phyloP scores from a whole-genome alignment of 53 echinoderm and acorn worm genomes.

The Luidia sarsii region DNA sequence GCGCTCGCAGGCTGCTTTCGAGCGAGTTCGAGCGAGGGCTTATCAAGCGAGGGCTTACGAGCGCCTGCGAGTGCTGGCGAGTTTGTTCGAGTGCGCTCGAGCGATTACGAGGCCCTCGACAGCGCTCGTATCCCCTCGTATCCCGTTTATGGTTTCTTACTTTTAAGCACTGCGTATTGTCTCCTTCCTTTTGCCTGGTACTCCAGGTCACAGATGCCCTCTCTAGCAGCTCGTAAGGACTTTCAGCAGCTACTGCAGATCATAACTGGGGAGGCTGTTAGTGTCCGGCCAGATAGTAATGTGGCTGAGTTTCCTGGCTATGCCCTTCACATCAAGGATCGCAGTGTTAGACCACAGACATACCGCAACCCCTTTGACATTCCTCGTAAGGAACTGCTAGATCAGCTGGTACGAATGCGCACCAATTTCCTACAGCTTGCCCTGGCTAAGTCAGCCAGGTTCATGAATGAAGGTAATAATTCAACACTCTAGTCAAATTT shows the following conservation, averaged over 20 bases:
- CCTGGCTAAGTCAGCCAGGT: conserved; percentile 71
- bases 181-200: no score
- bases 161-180: no score
- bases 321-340: conserved; percentile 70
- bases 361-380: conserved; percentile 98
- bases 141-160: no score
- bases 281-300: conserved; percentile 82
- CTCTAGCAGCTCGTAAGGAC: conserved; percentile 85
- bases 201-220: conserved; percentile 90
- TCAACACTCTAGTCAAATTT: no score
- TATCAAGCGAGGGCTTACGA: no score
- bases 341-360: conserved; percentile 79
- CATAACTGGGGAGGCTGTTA: conserved; percentile 95
- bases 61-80: no score
- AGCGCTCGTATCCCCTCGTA: no score
- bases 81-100: no score
- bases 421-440: conserved; percentile 92
- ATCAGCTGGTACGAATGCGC: conserved; percentile 92
- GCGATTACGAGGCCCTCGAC: no score
- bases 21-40: no score
- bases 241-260: conserved; percentile 94
- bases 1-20: no score
- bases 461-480: conserved; percentile 98
- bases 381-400: conserved; percentile 89
- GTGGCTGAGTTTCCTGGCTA: conserved; percentile 88